phyloP scores from a whole-genome alignment of 2,888 invertebrate genomes.

The Dasypolia templi region DNA sequence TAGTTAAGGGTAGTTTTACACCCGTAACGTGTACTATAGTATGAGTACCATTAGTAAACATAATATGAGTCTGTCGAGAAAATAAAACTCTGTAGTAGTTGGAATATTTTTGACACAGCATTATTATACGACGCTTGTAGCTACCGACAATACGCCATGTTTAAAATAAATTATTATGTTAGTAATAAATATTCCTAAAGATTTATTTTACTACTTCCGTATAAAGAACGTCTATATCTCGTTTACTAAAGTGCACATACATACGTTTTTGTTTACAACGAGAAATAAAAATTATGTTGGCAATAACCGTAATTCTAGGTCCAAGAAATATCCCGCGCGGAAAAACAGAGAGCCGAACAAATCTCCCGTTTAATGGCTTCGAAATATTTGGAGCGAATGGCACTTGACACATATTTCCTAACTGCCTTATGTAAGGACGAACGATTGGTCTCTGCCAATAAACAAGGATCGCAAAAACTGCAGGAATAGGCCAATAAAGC shows the following conservation, averaged over 20 bases:
- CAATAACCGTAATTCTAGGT: conserved; percentile 78
- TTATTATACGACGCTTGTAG: not conserved
- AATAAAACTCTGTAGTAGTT: too few species aligned
- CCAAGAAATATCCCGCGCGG: conserved; percentile 83
- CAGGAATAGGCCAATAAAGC: conserved; percentile 82
- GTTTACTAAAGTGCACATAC: conserved; percentile 55
- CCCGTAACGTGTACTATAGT: too few species aligned
- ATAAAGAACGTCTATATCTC: conserved; percentile 31
- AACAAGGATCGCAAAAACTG: conserved; percentile 80
- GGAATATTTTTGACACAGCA: too few species aligned
- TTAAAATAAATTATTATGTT: conserved; percentile 17
- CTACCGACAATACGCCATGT: not conserved
- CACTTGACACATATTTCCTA: conserved; percentile 88
- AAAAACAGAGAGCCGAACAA: conserved; percentile 82
- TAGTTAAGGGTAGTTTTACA: too few species aligned
- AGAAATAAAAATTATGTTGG: conserved; percentile 66
- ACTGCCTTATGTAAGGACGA: conserved; percentile 84
- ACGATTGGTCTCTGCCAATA: conserved; percentile 83
- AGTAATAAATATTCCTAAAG: conserved; percentile 22
- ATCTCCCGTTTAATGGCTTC: conserved; percentile 87
- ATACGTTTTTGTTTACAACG: conserved; percentile 60
- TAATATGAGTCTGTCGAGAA: too few species aligned
- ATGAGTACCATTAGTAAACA: too few species aligned
- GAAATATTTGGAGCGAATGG: conserved; percentile 88
- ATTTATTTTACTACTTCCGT: conserved; percentile 46